Evolutionary conservation across 2,113 vertebrate genomes (phyloP).

Genomic region (Pipra filicauda): DNA sequence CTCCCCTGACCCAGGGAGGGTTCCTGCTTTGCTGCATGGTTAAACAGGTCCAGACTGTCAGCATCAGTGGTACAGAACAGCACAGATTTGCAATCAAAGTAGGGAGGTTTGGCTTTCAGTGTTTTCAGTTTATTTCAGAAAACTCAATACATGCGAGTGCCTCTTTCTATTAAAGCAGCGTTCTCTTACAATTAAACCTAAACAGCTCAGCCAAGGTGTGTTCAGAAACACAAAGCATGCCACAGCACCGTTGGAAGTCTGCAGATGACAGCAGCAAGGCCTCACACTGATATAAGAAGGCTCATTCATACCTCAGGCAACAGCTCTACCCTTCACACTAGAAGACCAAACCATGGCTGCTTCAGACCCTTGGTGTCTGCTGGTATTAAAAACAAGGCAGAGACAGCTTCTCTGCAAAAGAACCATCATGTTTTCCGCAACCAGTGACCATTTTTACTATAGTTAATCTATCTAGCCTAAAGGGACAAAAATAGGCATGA

Average conservation of each 20-base stretch:
- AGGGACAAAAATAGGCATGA: not conserved
- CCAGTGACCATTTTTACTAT: not conserved
- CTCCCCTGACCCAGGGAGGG: not conserved
- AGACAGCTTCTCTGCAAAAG: not conserved
- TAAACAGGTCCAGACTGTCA: not conserved
- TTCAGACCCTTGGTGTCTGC: not conserved
- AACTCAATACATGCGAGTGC: not conserved
- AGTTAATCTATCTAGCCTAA: not conserved
- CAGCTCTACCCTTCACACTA: not conserved
- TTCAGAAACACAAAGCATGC: not conserved
- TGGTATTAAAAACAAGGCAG: not conserved
- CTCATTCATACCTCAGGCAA: not conserved
- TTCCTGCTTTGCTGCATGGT: not conserved
- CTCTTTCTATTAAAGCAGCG: not conserved
- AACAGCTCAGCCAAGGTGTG: not conserved
- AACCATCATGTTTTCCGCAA: not conserved
- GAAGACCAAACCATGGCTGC: not conserved
- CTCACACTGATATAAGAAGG: not conserved
- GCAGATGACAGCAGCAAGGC: not conserved
- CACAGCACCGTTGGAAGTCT: rapidly evolving
- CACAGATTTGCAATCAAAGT: not conserved
- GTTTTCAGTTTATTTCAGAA: not conserved
- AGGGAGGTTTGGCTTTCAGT: not conserved
- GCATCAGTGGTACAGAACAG: not conserved
- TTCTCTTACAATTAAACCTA: not conserved